Base-by-base conservation (phyloP, 2,888 invertebrate genomes). In the Drosophila kambysellisi region DNA sequence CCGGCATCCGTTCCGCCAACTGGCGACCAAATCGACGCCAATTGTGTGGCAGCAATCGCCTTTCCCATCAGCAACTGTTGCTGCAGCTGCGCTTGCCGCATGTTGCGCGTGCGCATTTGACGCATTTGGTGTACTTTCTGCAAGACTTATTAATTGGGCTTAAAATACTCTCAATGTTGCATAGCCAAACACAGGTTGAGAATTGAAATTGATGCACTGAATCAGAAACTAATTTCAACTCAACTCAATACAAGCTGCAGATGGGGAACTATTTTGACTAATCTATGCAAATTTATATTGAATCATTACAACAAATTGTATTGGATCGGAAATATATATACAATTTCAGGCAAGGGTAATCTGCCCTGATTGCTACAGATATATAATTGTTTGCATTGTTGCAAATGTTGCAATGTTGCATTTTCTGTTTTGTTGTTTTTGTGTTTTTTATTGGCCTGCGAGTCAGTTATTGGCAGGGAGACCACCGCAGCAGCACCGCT, bases 71-170 rank as follows among this genome's bases (percentile, higher is more conserved):
- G 41, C 61, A 50, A 30, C 46, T 48, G 58, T 35, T 46, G 52
- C 35, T 52, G 60, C 32, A 20, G 65, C 20, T 17, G 53, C 29
- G 59, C 59, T 29, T 37, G 46, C 30, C 54, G 64, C 39, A 39
- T 54, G 70, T 37, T 76, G 76, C 76, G 83, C 85, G 80, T 82
- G 85, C 82, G 82, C 83, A 71, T 74, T 80, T 84, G 77, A 74
- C 76, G 79, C 85, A 82, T 82, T 78, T 70, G 64, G 67, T 6
- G 60, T 81, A 50, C 70, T 65, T 76, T 65, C 74, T 74, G 70
- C 76, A 51, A 48, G 78, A 82, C 89, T 88, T 85, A 85, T 85
- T 85, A 85, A 85, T 89, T 87, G 87, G 82, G 80, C 82, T 56
- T 68, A 64, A 81, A 60, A 43, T 7, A 43, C 11, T 11, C 6